Base-by-base conservation (phyloP, 2,888 invertebrate genomes). In the Ophion costatus region DNA sequence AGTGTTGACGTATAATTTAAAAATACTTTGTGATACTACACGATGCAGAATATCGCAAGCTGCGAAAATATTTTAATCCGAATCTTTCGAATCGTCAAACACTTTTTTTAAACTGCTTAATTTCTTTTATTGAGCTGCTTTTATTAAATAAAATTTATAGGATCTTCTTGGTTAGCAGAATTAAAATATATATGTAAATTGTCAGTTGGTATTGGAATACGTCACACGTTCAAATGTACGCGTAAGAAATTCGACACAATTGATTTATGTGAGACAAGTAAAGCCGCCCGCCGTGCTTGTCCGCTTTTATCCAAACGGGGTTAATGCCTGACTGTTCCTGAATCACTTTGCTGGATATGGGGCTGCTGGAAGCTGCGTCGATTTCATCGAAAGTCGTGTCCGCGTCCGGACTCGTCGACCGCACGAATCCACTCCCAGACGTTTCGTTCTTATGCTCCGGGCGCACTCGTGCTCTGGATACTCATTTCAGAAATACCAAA, bases 241-340 rank as follows among this genome's bases (percentile, higher is more conserved):
- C 29, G 20, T 20, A 57, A 17, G 22, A 42, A 80, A 22, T 69
- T 51, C 33, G 24, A 79, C 63, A 86, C 88, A 89, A 90, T 88
- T 89, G 89, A 90, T 89, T 90, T 90, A 88, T 88, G 85, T 86
- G 85, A 73, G 87, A 88, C 89, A 89, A 83, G 82, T 87, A 86
- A 57, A 79, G 69, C 73, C 64, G 74, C 79, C 74, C 69, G 51
- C 59, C 79, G 69, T 61, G 42, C 83, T 83, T 85, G 87, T 82
- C 86, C 61, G 86, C 86, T 88, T 89, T 88, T 86, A 84, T 79
- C 85, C 83, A 84, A 88, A 85, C 83, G 86, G 86, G 87, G 89
- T 89, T 87, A 86, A 88, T 84, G 85, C 81, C 77, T 80, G 70
- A 33, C 56, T 78, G 87, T 86, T 87, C 80, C 84, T 87, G 81